Evolutionary conservation across 2,888 invertebrate genomes (phyloP).

Genomic region (Neoscelio sp.): DNA sequence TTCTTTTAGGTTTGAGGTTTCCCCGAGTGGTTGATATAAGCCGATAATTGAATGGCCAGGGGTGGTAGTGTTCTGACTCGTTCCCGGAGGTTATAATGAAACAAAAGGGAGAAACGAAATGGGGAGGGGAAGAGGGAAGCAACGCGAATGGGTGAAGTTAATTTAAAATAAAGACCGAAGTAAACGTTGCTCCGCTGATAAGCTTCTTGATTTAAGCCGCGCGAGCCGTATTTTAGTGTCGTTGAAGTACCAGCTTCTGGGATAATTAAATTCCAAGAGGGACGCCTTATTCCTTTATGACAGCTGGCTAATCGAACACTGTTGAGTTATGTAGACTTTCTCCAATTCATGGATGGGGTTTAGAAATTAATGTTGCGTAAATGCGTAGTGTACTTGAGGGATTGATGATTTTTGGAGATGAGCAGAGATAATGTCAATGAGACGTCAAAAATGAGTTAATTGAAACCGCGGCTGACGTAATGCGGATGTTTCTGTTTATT

Average conservation of each 20-base stretch:
- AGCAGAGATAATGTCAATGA: conserved; percentile 45
- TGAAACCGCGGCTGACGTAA: conserved; percentile 2
- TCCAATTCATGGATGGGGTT: conserved; percentile 34
- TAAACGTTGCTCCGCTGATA: conserved; percentile 45
- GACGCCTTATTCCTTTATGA: conserved; percentile 39
- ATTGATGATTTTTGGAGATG: conserved; percentile 10
- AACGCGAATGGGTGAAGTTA: conserved; percentile 31
- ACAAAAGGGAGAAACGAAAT: conserved; percentile 26
- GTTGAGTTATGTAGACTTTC: conserved; percentile 27
- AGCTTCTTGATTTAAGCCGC: conserved; percentile 53
- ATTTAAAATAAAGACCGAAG: conserved; percentile 56
- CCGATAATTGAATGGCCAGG: conserved; percentile 66
- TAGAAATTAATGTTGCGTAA: conserved; percentile 8
- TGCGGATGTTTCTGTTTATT: conserved; percentile 12
- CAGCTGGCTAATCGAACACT: conserved; percentile 59
- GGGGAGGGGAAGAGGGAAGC: conserved; percentile 5
- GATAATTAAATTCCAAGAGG: conserved; percentile 49
- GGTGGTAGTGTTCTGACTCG: conserved; percentile 64
- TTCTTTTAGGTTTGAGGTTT: conserved; percentile 34
- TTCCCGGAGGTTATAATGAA: conserved; percentile 45
- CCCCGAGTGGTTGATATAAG: conserved; percentile 52
- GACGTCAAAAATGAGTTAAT: conserved; percentile 25
- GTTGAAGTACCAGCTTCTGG: conserved; percentile 43
- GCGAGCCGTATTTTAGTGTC: conserved; percentile 44
- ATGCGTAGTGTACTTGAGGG: conserved; percentile 17